Percentiles rank a stretch among this genome's conserved stretches.
Conservation (phyloP, 1,140 invertebrate species). For the Lanistes nyassanus region DNA sequence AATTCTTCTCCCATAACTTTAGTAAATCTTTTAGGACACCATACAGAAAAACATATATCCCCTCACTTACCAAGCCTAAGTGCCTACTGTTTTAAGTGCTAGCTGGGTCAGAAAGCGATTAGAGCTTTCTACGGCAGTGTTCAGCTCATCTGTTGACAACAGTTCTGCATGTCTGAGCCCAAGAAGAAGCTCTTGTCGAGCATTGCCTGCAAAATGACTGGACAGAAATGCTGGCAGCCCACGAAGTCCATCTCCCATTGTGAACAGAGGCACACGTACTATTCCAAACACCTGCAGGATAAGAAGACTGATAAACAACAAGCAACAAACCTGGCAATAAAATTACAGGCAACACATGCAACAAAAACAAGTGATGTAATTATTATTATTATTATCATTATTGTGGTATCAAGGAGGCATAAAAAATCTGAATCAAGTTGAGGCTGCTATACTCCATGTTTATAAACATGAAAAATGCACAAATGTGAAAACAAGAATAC, state of each 20-base stretch:
- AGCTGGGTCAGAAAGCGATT: slow-evolving; percentile 25
- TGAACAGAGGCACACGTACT: slow-evolving; percentile 70
- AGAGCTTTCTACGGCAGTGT: slow-evolving; percentile 36
- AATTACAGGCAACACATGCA: no score
- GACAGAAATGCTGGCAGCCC: slow-evolving; percentile 71
- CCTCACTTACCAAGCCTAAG: no score
- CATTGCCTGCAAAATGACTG: slow-evolving; percentile 70
- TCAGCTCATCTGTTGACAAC: slow-evolving; percentile 46
- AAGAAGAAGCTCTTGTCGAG: slow-evolving; percentile 66
- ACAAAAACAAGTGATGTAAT: no score
- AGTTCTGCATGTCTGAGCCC: slow-evolving; percentile 45
- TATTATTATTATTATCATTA: no score
- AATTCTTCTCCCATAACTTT: no score
- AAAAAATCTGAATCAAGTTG: background rate
- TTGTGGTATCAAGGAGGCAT: background rate
- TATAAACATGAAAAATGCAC: background rate
- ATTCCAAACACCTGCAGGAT: slow-evolving; percentile 66
- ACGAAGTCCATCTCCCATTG: slow-evolving; percentile 69
- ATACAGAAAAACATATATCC: no score
- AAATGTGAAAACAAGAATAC: background rate
- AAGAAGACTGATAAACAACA: slow-evolving; percentile 20
- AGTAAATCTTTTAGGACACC: no score
- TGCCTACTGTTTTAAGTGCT: no score
- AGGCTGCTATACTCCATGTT: background rate
- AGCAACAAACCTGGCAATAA: no score